A percentile compares a stretch with the other conserved stretches of the same genome.
Conservation (phyloP, 2,888 invertebrate genomes). For the Dromius quadrimaculatus region DNA sequence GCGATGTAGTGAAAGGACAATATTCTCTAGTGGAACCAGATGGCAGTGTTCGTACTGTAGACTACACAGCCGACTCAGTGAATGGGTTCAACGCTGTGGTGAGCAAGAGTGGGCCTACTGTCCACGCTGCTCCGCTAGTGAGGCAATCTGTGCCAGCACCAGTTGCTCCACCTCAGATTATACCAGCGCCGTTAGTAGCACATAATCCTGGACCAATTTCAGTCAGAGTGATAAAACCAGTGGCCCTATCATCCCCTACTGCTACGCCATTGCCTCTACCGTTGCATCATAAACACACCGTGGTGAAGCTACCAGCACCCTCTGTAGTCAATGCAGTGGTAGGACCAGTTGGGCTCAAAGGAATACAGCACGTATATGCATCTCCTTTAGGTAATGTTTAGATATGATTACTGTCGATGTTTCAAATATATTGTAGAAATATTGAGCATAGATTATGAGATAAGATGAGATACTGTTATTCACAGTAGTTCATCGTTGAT, state of each 20-base stretch:
- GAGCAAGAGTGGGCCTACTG: slow-evolving; percentile 68
- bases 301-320: slow-evolving; percentile 20
- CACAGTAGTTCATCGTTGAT: too few species aligned
- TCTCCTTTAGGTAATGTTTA: slow-evolving; percentile 5
- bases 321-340: slow-evolving; percentile 41
- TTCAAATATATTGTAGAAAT: too few species aligned
- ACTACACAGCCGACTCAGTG: slow-evolving; percentile 72
- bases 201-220: not conserved
- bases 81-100: slow-evolving; percentile 73
- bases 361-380: slow-evolving; percentile 47
- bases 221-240: slow-evolving; percentile 2
- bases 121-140: slow-evolving; percentile 65
- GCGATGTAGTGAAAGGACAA: slow-evolving; percentile 75
- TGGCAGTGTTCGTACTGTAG: slow-evolving; percentile 69
- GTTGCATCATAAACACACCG: slow-evolving; percentile 1
- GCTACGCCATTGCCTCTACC: too few species aligned
- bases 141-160: slow-evolving; percentile 61
- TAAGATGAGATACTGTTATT: too few species aligned
- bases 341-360: slow-evolving; percentile 42
- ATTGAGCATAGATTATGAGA: too few species aligned
- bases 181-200: slow-evolving; percentile 62
- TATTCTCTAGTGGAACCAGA: slow-evolving; percentile 70
- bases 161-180: slow-evolving; percentile 64
- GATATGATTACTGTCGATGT: too few species aligned
- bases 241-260: not conserved